These are phyloP conservation scores for Ophioninae sp. DNA, from an alignment of 2,888 invertebrate genomes.

Conservation along the genomic window DNA sequence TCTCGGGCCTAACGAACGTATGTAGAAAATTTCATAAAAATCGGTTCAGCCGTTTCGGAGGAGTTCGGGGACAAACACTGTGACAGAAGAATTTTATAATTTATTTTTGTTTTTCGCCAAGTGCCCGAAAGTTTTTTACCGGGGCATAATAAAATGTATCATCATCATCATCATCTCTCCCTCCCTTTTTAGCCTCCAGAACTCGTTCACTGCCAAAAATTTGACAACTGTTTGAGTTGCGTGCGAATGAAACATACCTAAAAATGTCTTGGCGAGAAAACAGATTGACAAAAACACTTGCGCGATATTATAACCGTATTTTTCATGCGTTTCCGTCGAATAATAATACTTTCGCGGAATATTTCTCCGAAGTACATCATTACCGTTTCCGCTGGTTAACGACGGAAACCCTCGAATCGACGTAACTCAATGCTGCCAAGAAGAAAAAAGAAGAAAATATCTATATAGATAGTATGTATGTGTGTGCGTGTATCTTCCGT, in stretches of 20 bases:
- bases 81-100: too few relatives aligned
- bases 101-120: too few relatives aligned
- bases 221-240: conserved; percentile 6
- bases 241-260: neutral
- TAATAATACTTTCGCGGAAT: neutral
- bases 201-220: conserved; percentile 10
- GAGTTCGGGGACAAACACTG: too few relatives aligned
- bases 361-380: neutral
- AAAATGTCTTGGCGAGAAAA: neutral
- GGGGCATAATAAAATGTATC: too few relatives aligned
- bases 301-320: neutral
- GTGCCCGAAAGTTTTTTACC: too few relatives aligned
- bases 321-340: neutral
- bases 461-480: too few relatives aligned
- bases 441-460: neutral
- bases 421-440: neutral
- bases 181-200: neutral
- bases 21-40: too few relatives aligned
- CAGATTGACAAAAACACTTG: neutral
- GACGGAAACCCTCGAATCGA: neutral
- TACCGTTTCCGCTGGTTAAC: neutral
- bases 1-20: too few relatives aligned
- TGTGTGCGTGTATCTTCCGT: too few relatives aligned
- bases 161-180: conserved; percentile 6
- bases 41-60: too few relatives aligned